phyloP scores from a whole-genome alignment of 2,888 invertebrate genomes.

The Agrochola litura region DNA sequence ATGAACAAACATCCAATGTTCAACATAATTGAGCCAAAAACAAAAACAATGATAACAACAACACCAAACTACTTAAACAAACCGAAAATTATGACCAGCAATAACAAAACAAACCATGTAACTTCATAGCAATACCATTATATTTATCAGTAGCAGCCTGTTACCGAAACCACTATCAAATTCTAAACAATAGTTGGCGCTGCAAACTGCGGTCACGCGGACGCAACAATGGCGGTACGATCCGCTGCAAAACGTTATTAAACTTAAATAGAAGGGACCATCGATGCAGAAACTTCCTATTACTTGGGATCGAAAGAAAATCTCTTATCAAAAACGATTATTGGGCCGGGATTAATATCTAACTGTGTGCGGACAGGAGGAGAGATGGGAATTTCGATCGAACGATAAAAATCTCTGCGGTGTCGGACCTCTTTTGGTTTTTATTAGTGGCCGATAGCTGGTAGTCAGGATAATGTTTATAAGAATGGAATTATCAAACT shows the following conservation, averaged over 20 bases:
- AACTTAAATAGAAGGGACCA: conserved; percentile 84
- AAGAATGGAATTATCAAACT: conserved; percentile 39
- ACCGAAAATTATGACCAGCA: conserved; percentile 42
- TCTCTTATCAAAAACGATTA: conserved; percentile 88
- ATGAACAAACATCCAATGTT: conserved; percentile 25
- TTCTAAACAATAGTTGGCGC: conserved; percentile 68
- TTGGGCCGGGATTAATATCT: conserved; percentile 86
- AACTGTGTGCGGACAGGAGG: conserved; percentile 74
- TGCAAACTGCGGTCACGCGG: conserved; percentile 68
- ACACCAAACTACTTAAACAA: conserved; percentile 33
- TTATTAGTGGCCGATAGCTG: conserved; percentile 30
- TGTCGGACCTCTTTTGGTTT: conserved; percentile 51
- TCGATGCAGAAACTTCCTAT: conserved; percentile 88
- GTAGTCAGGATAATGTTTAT: conserved; percentile 23
- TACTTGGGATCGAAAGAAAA: conserved; percentile 86
- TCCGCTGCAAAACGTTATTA: conserved; percentile 80
- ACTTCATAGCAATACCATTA: conserved; percentile 62
- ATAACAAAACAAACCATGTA: conserved; percentile 57
- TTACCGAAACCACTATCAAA: conserved; percentile 67
- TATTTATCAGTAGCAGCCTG: conserved; percentile 63
- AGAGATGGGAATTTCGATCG: conserved; percentile 78
- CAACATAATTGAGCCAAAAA: conserved; percentile 21
- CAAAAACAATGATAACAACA: conserved; percentile 38
- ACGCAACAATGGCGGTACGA: conserved; percentile 65
- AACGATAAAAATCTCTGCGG: conserved; percentile 69